These are phyloP conservation scores for Drosophila neoperkinsi DNA, from an alignment of 2,888 invertebrate species.

Conservation along the genomic window DNA sequence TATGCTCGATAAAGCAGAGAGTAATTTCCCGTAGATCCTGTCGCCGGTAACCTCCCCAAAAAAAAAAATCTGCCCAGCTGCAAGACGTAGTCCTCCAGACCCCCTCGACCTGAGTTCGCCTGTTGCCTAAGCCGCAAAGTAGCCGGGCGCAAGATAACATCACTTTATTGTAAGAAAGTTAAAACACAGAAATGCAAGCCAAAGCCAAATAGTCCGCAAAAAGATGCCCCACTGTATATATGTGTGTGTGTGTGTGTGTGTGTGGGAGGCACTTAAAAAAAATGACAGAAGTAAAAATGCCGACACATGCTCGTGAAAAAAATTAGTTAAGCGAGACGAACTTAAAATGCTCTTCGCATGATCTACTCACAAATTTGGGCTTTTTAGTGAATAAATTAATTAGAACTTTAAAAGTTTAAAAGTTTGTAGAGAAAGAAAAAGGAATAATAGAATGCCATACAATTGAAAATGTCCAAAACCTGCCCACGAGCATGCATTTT, in stretches of 20 bases:
- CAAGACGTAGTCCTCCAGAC: conserved; percentile 1
- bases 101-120: conserved; percentile 47
- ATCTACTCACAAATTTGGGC: not conserved
- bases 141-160: conserved; percentile 77
- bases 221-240: conserved; percentile 17
- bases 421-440: not conserved
- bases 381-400: not conserved
- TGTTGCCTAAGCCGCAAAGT: conserved; percentile 82
- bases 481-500: not conserved
- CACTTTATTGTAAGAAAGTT: conserved; percentile 82
- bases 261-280: conserved; percentile 44
- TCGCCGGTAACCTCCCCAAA: conserved; percentile 51
- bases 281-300: conserved; percentile 37
- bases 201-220: conserved; percentile 57
- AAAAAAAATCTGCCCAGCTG: conserved; percentile 5
- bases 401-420: not conserved
- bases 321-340: not conserved
- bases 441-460: not conserved
- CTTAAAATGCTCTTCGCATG: conserved; percentile 18
- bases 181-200: conserved; percentile 77
- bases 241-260: conserved; percentile 14
- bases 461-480: not conserved
- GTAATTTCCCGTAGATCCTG: conserved; percentile 81
- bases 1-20: conserved; percentile 76
- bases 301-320: conserved; percentile 28